Evolutionary conservation across 1,140 invertebrate genomes (phyloP), one percentile per base, ranked within the genome.

Genomic region (Eriosoma lanigerum): DNA sequence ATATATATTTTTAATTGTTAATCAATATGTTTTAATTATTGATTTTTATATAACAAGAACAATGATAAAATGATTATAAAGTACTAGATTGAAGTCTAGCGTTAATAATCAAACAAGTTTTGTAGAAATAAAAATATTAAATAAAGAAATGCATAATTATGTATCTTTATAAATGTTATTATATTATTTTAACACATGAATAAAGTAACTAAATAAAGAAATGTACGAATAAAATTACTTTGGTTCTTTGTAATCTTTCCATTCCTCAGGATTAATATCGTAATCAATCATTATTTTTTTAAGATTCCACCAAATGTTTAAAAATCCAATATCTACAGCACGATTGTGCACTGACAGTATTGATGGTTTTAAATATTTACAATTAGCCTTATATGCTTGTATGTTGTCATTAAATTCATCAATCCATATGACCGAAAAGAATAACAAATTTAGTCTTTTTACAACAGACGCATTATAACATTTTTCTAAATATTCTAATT

Each of bases 291-390:
- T 93, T 85, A 90, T 90, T 82, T 89, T 88, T 62, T 89, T 88
- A 32, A 93, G 86, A 78, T 91, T 87, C 89, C 91, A 91, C 91
- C 92, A 95, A 80, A 87, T 88, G 80, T 92, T 90, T 84, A 92
- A 87, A 83, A 94, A 89, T 9, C 94, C 94, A 81, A 95, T 85
- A 85, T 96, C 94, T 38, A 94, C 85, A 81, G 94, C 89, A 83
- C 90, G 88, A 82, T 90, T 84, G 81, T 89, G 84, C 83, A 92
- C 90, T 48, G 87, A 89, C 9, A 89, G 75, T 82, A 88, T 89
- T 83, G 86, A 84, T 6, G 92, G 90, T 84, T 90, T 87, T 32
- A 93, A 86, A 83, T 94, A 93, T 52, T 89, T 86, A 85, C 94
- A 95, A 38, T 89, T 88, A 13, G 90, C 89, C 85, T 92, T 90